Evolutionary conservation across 2,113 vertebrate genomes (phyloP), one percentile per base, ranked within the genome.

Genomic region (Dipodomys stephensi): DNA sequence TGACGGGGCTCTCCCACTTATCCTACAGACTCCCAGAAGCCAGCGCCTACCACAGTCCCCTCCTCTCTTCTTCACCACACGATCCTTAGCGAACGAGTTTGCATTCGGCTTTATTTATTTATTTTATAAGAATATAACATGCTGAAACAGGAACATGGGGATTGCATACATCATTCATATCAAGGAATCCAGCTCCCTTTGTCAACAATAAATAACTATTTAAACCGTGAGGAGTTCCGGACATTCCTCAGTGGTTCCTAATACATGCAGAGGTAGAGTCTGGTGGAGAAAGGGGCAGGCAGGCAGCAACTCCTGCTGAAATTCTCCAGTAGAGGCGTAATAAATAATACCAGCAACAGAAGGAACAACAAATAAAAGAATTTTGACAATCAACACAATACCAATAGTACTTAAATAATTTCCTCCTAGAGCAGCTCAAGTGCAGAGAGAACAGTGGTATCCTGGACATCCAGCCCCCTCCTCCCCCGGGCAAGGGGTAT

Each of bases 131-230:
- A 96, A 83, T 92, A 87, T 64, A 90, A 94, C 53, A 32, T 94
- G 84, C 46, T 2, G 1, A 85, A 19, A 32, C 81, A 91, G 49
- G 88, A 95, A 94, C 97, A 95, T 0, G 0, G 18, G 95, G 81
- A 77, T 89, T 0, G 65, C 83, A 90, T 83, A 94, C 67, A 13
- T 94, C 4, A 0, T 96, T 95, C 76, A 7, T 91, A 71, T 90
- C 84, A 92, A 90, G 25, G 0, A 97, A 97, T 95, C 77, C 95
- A 94, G 95, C 96, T 98, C 97, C 97, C 93, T 96, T 96, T 96
- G 94, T 97, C 83, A 96, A 97, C 94, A 97, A 97, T 95, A 98
- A 98, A 97, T 95, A 98, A 97, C 97, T 97, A 97, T 94, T 83
- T 90, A 96, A 97, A 90, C 72, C 93, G 85, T 46, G 95, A 92